phyloP scores from a whole-genome alignment of 2,888 invertebrate genomes.

The Ochropacha duplaris region DNA sequence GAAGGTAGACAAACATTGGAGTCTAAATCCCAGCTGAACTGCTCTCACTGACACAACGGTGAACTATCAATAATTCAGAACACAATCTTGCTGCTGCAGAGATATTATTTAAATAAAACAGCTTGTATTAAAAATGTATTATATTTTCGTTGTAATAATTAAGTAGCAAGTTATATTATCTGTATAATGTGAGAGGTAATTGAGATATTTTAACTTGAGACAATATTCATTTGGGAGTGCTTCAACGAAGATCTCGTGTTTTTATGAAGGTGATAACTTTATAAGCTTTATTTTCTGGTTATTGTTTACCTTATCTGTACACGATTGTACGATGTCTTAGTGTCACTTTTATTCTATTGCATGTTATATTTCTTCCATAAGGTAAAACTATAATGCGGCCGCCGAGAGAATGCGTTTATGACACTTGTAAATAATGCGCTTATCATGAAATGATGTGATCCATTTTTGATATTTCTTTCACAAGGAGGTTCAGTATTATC shows the following conservation, averaged over 20 bases:
- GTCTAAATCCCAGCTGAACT: constrained; percentile 26
- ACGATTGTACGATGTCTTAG: background rate
- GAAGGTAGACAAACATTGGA: background rate
- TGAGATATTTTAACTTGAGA: background rate
- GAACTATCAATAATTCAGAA: constrained; percentile 53
- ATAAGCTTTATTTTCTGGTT: background rate
- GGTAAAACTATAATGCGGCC: no score
- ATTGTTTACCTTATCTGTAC: background rate
- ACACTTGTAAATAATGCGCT: no score
- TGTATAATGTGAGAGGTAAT: background rate
- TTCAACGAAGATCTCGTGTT: background rate
- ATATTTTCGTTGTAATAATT: constrained; percentile 3
- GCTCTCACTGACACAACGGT: constrained; percentile 22
- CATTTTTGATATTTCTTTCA: no score
- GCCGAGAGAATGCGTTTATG: no score
- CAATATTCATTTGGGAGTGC: background rate
- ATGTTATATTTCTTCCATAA: background rate
- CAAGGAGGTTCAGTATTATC: no score
- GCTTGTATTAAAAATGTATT: constrained; percentile 7
- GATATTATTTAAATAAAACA: constrained; percentile 47
- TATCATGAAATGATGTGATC: no score
- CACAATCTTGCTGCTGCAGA: constrained; percentile 28
- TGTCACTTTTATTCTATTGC: background rate
- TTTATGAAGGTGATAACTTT: background rate
- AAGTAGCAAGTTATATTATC: background rate